phyloP scores from a whole-genome alignment of 1,140 invertebrate species.

The Sitobion miscanthi region DNA sequence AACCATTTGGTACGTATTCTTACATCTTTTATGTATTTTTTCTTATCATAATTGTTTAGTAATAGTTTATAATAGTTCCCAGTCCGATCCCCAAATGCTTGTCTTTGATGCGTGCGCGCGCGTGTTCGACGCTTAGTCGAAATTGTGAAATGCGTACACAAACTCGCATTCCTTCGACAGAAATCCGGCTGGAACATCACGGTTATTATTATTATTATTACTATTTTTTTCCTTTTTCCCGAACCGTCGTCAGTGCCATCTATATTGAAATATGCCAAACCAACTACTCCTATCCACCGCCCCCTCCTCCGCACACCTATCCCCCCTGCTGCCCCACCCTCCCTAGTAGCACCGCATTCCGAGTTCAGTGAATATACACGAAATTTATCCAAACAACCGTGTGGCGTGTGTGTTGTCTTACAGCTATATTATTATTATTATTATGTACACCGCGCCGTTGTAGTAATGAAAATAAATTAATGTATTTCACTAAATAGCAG shows the following conservation, averaged over 20 bases:
- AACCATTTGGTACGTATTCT: neutral
- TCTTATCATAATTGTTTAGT: neutral
- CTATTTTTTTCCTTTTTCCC: neutral
- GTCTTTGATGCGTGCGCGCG: neutral
- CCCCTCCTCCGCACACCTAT: neutral
- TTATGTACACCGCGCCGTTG: neutral
- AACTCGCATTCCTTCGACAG: slow-evolving; percentile 45
- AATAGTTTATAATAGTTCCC: neutral
- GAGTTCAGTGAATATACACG: slow-evolving; percentile 28
- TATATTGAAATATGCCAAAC: slow-evolving; percentile 56
- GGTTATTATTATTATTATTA: slow-evolving; percentile 19
- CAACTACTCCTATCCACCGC: slow-evolving; percentile 14
- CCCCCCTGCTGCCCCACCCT: neutral
- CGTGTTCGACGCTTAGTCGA: neutral
- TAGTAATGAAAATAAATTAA: neutral
- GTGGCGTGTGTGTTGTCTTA: neutral
- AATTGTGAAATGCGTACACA: slow-evolving; percentile 43
- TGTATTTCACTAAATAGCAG: neutral
- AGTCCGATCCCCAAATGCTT: neutral
- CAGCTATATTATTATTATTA: neutral
- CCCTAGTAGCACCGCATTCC: neutral
- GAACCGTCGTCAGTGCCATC: slow-evolving; percentile 53
- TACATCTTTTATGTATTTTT: neutral
- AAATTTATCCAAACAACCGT: slow-evolving; percentile 24
- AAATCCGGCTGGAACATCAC: slow-evolving; percentile 52